Evolutionary conservation across 2,113 vertebrate species (phyloP), one percentile per base, ranked within the genome.

Genomic region (Malurus alboscapulatus): DNA sequence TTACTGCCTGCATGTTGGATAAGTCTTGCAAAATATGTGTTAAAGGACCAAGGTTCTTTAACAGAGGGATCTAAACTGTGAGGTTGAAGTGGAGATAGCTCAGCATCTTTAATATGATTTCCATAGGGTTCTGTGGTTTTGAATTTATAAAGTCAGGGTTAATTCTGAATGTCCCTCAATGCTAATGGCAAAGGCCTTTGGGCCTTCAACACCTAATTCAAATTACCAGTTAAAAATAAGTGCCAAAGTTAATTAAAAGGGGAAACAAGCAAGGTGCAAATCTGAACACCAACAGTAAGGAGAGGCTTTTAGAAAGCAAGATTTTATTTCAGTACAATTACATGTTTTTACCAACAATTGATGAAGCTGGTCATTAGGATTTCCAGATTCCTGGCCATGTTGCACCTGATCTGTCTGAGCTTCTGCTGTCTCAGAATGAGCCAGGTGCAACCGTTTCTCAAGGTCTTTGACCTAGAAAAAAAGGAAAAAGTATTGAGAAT

Each of bases 401-500:
- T 87, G 93, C 27, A 97, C 95, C 59, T 94, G 95, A 48, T 98
- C 97, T n/a, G 83, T 97, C 38, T 95, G 96, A 44, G 93, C 92
- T 48, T 97, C 97, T 22, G 89, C 85, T 34, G 97, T 81, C 84
- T 98, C 95, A 9, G 91, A 97, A 53, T 57, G 82, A 94, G 94
- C 94, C 34, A 94, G 77, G 47, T 93, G 87, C 40, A 98, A 90
- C 83, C 97, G 93, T 65, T 98, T 97, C 87, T 98, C 97, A 75
- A 98, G 92, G 50, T 92, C 96, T 92, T 95, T 67, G 61, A 98
- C 96, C 98, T 98, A 87, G 38, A 91, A 78, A 82, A 84, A 75
- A 82, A 68, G 18, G 93, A 87, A n/a, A 7, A 32, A 17, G 38
- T 1, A 27, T 54, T 24, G 74, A 17, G 5, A 84, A 66, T 48